Evolutionary conservation across 2,888 invertebrate genomes (phyloP).

Genomic region (Temnothorax ravouxi): DNA sequence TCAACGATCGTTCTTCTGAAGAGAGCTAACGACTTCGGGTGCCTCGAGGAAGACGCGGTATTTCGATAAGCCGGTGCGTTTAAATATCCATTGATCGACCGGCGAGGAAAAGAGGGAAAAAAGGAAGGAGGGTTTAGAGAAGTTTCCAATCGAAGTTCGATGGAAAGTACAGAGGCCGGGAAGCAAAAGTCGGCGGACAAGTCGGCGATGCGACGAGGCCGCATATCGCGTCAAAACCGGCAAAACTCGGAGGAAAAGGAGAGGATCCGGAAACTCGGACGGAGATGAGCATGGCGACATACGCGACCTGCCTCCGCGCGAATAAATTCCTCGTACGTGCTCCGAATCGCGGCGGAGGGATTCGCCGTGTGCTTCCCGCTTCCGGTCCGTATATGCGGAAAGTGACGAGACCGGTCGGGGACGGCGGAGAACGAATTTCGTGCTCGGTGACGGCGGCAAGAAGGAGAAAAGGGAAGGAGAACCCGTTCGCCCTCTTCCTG

Average conservation of each 20-base stretch:
- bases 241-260: conserved; percentile 71
- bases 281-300: conserved; percentile 76
- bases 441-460: conserved; percentile 25
- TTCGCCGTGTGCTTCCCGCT: conserved; percentile 58
- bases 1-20: conserved; percentile 58
- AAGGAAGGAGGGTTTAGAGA: conserved; percentile 13
- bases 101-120: neutral
- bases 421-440: conserved; percentile 41
- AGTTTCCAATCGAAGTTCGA: conserved; percentile 36
- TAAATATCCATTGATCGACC: conserved; percentile 59
- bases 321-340: conserved; percentile 85
- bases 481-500: conserved; percentile 20
- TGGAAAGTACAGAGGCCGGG: conserved; percentile 39
- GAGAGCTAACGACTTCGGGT: conserved; percentile 27
- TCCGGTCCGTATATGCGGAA: conserved; percentile 62
- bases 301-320: conserved; percentile 78
- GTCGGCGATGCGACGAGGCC: conserved; percentile 41
- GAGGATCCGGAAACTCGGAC: conserved; percentile 74
- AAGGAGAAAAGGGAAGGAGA: neutral
- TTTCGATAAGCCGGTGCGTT: conserved; percentile 50
- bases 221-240: conserved; percentile 72
- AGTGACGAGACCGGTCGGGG: conserved; percentile 52
- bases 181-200: conserved; percentile 63
- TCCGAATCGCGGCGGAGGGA: conserved; percentile 77
- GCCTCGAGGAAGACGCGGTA: conserved; percentile 6